Percentiles rank a stretch among this genome's conserved stretches.
phyloP scores from a whole-genome alignment of 1,140 invertebrate species.

The Drosophila nannoptera region DNA sequence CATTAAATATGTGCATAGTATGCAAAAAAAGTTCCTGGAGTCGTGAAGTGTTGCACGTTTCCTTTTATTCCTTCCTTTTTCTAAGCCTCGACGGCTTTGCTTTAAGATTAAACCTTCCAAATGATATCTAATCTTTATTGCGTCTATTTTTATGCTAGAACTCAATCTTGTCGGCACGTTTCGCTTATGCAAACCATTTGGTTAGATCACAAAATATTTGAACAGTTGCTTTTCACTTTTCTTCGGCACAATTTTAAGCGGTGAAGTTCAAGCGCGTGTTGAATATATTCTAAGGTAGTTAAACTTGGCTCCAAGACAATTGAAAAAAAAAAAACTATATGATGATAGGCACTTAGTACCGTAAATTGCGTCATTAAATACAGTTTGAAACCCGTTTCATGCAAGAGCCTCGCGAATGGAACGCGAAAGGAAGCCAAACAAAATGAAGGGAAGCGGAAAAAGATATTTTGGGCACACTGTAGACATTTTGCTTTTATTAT shows the following conservation, averaged over 20 bases:
- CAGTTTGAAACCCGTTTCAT: conserved; percentile 5
- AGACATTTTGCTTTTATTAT: conserved; percentile 1
- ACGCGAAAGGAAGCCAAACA: conserved; percentile 10
- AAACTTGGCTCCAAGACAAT: conserved; percentile 34
- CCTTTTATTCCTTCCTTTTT: too few relatives aligned
- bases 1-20: conserved; percentile 4
- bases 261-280: conserved; percentile 1
- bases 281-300: conserved; percentile 11
- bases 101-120: too few relatives aligned
- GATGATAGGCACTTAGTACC: conserved; percentile 5
- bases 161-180: too few relatives aligned
- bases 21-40: not conserved
- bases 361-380: conserved; percentile 16
- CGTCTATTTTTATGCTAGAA: too few relatives aligned
- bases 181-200: not conserved
- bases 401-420: conserved; percentile 6
- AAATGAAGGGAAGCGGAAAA: not conserved
- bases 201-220: conserved; percentile 16
- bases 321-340: conserved; percentile 13
- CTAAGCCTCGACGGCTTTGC: too few relatives aligned
- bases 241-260: not conserved
- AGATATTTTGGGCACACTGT: not conserved
- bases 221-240: conserved; percentile 22
- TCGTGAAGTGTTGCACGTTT: too few relatives aligned
- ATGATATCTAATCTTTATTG: too few relatives aligned